Evolutionary conservation across 2,113 vertebrate species (phyloP).

Genomic region (Myrmophylax atrothorax): DNA sequence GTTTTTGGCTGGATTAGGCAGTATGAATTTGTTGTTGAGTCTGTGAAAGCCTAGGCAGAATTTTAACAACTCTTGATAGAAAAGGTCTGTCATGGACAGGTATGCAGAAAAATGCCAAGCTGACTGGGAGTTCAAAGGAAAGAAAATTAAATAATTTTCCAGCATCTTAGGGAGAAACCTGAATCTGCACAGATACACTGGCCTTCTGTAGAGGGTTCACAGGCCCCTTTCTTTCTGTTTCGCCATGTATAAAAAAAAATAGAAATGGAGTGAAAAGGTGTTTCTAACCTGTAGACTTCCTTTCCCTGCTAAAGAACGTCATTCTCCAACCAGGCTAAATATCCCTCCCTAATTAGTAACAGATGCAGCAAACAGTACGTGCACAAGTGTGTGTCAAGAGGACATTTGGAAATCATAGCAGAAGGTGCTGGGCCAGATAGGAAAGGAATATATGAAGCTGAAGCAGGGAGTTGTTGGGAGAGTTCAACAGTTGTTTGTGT

Average conservation of each 20-base stretch:
- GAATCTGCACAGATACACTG: background rate
- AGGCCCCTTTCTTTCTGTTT: background rate
- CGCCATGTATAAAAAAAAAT: background rate
- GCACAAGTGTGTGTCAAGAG: slow-evolving; percentile 25
- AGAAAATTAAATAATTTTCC: background rate
- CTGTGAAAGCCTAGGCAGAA: background rate
- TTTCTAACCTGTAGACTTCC: slow-evolving; percentile 30
- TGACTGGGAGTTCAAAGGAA: background rate
- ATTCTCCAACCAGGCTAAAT: slow-evolving; percentile 2
- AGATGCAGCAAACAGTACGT: slow-evolving; percentile 60
- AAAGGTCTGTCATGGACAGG: background rate
- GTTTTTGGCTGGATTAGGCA: background rate
- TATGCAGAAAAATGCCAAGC: background rate
- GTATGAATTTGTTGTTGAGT: background rate
- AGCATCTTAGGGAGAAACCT: background rate
- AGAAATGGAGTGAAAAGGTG: background rate
- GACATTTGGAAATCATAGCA: slow-evolving; percentile 44
- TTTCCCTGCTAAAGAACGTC: background rate
- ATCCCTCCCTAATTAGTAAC: slow-evolving; percentile 57
- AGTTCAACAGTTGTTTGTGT: slow-evolving; percentile 11
- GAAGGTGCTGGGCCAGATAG: slow-evolving; percentile 47
- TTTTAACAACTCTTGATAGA: background rate
- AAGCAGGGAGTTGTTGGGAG: slow-evolving; percentile 12
- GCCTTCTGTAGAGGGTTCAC: background rate
- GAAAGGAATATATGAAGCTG: slow-evolving; percentile 48